These are phyloP conservation scores for Bombus confusus DNA, from an alignment of 1,140 invertebrate genomes.

Conservation along the genomic window DNA sequence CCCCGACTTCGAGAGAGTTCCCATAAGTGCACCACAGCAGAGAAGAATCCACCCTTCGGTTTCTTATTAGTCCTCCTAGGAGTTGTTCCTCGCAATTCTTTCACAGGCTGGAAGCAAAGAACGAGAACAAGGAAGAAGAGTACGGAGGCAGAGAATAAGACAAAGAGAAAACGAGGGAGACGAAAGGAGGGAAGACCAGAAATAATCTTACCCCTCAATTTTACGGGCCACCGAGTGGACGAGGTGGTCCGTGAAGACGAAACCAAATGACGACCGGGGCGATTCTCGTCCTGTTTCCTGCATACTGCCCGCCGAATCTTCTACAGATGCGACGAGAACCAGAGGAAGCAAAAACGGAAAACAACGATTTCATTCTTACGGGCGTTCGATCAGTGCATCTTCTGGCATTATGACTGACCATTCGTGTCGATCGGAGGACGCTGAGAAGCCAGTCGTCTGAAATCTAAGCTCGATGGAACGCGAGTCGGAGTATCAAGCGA, in stretches of 20 bases:
- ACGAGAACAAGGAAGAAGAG: constrained; percentile 2
- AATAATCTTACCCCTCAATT: constrained; percentile 75
- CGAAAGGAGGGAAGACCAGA: constrained; percentile 43
- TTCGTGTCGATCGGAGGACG: constrained; percentile 32
- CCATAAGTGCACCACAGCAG: constrained; percentile 48
- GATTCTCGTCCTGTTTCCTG: constrained; percentile 37
- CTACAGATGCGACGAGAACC: constrained; percentile 12
- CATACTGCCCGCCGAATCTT: constrained; percentile 57
- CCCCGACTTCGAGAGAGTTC: constrained; percentile 30
- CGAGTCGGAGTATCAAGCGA: constrained; percentile 38
- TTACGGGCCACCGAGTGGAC: constrained; percentile 71
- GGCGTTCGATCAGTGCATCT: constrained; percentile 16
- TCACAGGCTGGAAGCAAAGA: constrained; percentile 37
- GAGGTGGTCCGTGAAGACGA: constrained; percentile 68
- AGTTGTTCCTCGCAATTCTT: constrained; percentile 51
- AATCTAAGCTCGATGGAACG: background rate
- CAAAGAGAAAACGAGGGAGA: background rate
- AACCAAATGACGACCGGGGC: constrained; percentile 64
- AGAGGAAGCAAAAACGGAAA: background rate
- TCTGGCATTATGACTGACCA: background rate
- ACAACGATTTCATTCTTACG: constrained; percentile 46
- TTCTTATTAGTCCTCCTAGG: constrained; percentile 64
- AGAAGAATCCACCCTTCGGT: constrained; percentile 23
- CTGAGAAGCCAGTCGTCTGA: background rate
- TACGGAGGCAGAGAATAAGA: background rate